phyloP scores from a whole-genome alignment of 2,888 invertebrate genomes.

The Margaritifera margaritifera region DNA sequence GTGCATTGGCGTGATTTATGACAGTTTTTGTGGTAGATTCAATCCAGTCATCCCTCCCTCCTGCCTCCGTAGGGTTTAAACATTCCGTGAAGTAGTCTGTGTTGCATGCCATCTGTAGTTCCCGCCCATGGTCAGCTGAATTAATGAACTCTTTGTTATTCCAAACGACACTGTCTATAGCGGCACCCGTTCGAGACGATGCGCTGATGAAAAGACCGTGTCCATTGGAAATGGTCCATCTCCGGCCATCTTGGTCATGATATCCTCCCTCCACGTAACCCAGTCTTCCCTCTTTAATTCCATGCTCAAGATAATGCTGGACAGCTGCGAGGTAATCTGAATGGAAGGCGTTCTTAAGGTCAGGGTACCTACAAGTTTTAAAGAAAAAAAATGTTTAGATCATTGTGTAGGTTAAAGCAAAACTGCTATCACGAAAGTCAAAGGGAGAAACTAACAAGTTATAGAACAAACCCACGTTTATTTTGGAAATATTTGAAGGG shows the following conservation, averaged over 20 bases:
- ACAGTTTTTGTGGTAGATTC: conserved; percentile 22
- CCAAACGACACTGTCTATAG: conserved; percentile 45
- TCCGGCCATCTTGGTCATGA: not conserved
- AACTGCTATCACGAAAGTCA: too few relatives aligned
- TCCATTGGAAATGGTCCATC: conserved; percentile 34
- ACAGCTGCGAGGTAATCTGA: too few relatives aligned
- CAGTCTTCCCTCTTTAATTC: too few relatives aligned
- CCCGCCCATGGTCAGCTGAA: conserved; percentile 38
- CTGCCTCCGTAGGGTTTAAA: conserved; percentile 46
- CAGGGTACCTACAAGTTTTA: too few relatives aligned
- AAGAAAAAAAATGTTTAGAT: too few relatives aligned
- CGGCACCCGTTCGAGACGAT: conserved; percentile 37
- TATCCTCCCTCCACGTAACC: too few relatives aligned
- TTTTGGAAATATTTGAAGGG: too few relatives aligned
- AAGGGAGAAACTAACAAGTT: too few relatives aligned
- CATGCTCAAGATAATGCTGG: too few relatives aligned
- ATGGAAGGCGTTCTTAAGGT: too few relatives aligned
- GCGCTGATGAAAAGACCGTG: conserved; percentile 32
- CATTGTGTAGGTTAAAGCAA: too few relatives aligned
- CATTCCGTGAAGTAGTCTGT: conserved; percentile 35
- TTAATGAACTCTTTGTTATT: conserved; percentile 38
- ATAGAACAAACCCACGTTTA: too few relatives aligned
- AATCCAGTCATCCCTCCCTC: conserved; percentile 26
- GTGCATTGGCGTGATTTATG: conserved; percentile 24
- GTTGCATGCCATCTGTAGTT: conserved; percentile 42